A percentile compares a stretch with the other conserved stretches of the same genome.
These are phyloP conservation scores for Eupithecia exiguata DNA, from an alignment of 2,888 invertebrate genomes.

Conservation along the genomic window DNA sequence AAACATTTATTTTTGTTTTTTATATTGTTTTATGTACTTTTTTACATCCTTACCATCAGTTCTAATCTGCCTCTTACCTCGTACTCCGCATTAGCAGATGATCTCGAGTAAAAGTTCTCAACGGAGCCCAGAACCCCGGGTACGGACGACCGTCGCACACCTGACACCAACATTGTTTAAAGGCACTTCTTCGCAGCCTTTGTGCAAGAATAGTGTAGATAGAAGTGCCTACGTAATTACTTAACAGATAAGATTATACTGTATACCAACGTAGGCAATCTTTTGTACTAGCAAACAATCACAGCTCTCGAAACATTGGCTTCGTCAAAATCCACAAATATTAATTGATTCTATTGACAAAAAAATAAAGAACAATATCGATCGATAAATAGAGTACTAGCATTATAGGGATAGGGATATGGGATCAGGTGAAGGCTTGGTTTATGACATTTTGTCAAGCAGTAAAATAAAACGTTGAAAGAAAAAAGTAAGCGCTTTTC, in stretches of 20 bases:
- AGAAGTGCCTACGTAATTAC: constrained; percentile 55
- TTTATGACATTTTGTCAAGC: background rate
- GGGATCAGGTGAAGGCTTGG: background rate
- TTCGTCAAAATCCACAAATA: constrained; percentile 33
- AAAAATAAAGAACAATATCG: constrained; percentile 25
- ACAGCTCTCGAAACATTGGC: constrained; percentile 44
- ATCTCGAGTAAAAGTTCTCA: constrained; percentile 45
- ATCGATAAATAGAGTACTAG: constrained; percentile 1
- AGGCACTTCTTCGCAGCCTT: constrained; percentile 51
- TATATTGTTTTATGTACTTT: background rate
- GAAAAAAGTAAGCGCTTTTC: background rate
- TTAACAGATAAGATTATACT: constrained; percentile 74
- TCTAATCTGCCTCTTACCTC: constrained; percentile 57
- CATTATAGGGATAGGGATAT: background rate
- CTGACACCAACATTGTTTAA: constrained; percentile 76
- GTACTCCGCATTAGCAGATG: constrained; percentile 47
- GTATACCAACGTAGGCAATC: constrained; percentile 46
- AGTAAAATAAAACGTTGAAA: background rate
- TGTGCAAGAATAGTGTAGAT: constrained; percentile 50
- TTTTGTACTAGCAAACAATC: constrained; percentile 60
- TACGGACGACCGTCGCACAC: constrained; percentile 68
- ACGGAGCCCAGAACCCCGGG: constrained; percentile 49
- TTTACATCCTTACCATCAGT: background rate
- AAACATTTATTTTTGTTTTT: background rate
- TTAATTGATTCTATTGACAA: constrained; percentile 33